A percentile compares a stretch with the other conserved stretches of the same genome.
These are phyloP conservation scores for Neopelma chrysocephalum DNA, from an alignment of 2,797 vertebrate genomes.

Conservation along the genomic window DNA sequence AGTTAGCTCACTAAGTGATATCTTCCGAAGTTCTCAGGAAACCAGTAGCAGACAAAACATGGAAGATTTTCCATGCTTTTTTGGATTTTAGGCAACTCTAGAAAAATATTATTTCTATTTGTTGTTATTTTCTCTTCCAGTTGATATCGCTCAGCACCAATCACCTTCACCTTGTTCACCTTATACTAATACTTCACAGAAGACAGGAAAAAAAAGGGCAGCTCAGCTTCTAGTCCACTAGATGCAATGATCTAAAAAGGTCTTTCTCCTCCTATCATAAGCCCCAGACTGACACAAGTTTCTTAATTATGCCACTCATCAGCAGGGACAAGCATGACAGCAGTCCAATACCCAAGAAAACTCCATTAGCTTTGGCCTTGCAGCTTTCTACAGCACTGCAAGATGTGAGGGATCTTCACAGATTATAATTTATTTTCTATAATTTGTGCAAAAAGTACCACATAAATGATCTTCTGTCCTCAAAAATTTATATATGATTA, in stretches of 20 bases:
- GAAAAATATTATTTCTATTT: neutral
- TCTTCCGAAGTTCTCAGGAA: neutral
- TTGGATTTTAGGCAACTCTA: neutral
- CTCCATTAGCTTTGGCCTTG: neutral
- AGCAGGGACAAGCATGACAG: neutral
- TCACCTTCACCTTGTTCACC: neutral
- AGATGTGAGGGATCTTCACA: neutral
- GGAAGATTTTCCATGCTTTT: neutral
- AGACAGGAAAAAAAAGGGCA: neutral
- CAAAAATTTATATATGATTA: neutral
- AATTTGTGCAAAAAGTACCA: neutral
- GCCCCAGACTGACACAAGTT: neutral
- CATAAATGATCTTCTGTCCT: neutral
- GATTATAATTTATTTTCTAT: neutral
- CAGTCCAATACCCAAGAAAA: neutral
- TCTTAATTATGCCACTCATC: neutral
- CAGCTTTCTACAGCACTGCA: neutral
- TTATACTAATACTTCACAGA: neutral
- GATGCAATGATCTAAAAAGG: neutral
- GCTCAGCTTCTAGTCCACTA: neutral
- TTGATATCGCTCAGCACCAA: neutral
- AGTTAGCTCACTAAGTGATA: neutral
- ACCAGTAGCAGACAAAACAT: neutral
- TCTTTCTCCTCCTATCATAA: slow-evolving; percentile 15
- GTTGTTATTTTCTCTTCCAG: slow-evolving; percentile 1